Evolutionary conservation across 2,797 vertebrate genomes (phyloP), one percentile per base, ranked within the genome.

Genomic region (Discoglossus pictus): DNA sequence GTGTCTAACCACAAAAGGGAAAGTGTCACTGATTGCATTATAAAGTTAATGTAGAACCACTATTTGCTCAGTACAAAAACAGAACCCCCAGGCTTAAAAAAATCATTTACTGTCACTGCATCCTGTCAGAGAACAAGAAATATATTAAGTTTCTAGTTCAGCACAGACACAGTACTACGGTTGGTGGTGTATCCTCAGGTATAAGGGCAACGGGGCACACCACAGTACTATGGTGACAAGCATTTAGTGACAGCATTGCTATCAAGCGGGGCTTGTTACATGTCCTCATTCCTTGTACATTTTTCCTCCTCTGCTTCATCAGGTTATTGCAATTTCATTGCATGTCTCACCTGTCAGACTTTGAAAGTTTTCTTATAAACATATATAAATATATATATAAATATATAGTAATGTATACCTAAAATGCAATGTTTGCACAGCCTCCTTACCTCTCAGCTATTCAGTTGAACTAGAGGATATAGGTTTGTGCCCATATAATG

Each of bases 381-480:
- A 66, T 66, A 39, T 47, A 44, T 61, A 44, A 27, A 54, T 68
- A 36, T 59, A 65, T 38, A 25, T 31, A 50, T 44, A 47, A 13
- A 63, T 48, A 35, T 31, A 35, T 35, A 60, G 56, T 68, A 61
- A 40, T 20, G 40, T 55, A 55, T 62, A 70, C 59, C 59, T 40
- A 43, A 62, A 73, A 36, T 55, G 61, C 61, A 59, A 47, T 34
- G 53, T 72, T 65, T 64, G 53, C 61, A 60, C 55, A 60, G 44
- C 54, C 65, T 63, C 38, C 48, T 72, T 72, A 59, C 62, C 68
- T 71, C 62, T 72, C 18, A 25, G 42, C 42, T 38, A 25, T 59
- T 40, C 24, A 27, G 23, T 42, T 52, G 35, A 31, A 35, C 21
- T 8, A 10, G 21, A 21, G 3, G 25, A 52, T n/a, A n/a, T n/a